These are phyloP conservation scores for Nerophis ophidion DNA, from an alignment of 2,113 vertebrate genomes.

Conservation along the genomic window DNA sequence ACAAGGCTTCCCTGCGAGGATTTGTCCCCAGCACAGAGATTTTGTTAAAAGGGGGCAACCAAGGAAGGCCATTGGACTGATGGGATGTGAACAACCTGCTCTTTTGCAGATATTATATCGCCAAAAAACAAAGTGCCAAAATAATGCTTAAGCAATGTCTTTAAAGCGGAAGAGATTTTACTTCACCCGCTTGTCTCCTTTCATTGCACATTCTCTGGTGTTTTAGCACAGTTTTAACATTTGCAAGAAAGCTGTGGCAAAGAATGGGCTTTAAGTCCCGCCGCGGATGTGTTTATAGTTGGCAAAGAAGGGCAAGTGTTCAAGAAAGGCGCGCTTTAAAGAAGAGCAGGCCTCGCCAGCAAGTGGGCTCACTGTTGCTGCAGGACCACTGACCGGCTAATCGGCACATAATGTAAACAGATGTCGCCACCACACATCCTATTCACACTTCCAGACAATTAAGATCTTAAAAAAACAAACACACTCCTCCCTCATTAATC, in stretches of 20 bases:
- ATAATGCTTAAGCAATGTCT: slow-evolving; percentile 25
- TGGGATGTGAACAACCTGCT: slow-evolving; percentile 10
- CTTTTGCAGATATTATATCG: slow-evolving; percentile 2
- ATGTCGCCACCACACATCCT: slow-evolving; percentile 46
- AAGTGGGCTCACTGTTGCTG: slow-evolving; percentile 59
- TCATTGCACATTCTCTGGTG: slow-evolving; percentile 20
- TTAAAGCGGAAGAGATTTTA: slow-evolving; percentile 10
- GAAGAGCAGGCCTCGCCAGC: slow-evolving; percentile 48
- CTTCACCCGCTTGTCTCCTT: slow-evolving; percentile 18
- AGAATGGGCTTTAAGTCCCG: slow-evolving; percentile 45
- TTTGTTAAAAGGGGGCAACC: slow-evolving; percentile 30
- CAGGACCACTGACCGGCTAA: slow-evolving; percentile 65
- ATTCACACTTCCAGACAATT: slow-evolving; percentile 66
- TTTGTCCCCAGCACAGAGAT: slow-evolving; percentile 37
- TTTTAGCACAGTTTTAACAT: slow-evolving; percentile 33
- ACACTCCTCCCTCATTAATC: slow-evolving; percentile 67
- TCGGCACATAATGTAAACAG: slow-evolving; percentile 64
- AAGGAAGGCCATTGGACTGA: slow-evolving; percentile 14
- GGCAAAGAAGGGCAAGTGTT: slow-evolving; percentile 43
- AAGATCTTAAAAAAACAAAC: slow-evolving; percentile 50
- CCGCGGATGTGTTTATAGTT: slow-evolving; percentile 44
- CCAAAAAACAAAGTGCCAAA: slow-evolving; percentile 13
- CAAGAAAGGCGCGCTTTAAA: slow-evolving; percentile 54
- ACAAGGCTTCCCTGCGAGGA: slow-evolving; percentile 48
- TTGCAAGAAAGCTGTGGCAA: slow-evolving; percentile 32